Conservation (phyloP, 2,888 invertebrate genomes). For the Esperia sulphurella region DNA sequence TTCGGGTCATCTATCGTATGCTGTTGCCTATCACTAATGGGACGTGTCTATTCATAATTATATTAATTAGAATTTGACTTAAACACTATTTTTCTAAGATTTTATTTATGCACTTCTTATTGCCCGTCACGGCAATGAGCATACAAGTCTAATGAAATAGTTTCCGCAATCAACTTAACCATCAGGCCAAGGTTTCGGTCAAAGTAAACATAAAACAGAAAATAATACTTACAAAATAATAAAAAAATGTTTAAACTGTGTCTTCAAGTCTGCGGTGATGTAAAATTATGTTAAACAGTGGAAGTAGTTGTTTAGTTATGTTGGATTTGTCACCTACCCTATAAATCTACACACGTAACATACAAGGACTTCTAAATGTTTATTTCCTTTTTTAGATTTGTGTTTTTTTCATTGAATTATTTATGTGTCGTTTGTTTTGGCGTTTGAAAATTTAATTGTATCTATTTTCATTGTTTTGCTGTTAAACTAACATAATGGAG, state of each 20-base stretch:
- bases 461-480: too few species aligned
- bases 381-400: too few species aligned
- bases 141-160: not conserved
- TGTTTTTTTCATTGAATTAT: too few species aligned
- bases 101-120: not conserved
- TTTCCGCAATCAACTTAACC: not conserved
- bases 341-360: constrained; percentile 30
- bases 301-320: constrained; percentile 7
- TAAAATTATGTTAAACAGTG: not conserved
- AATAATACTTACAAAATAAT: too few species aligned
- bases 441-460: too few species aligned
- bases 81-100: not conserved
- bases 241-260: not conserved
- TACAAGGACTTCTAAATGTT: too few species aligned
- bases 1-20: too few species aligned
- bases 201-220: not conserved
- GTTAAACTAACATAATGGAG: too few species aligned
- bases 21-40: too few species aligned
- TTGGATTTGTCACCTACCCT: constrained; percentile 46
- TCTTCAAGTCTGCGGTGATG: not conserved
- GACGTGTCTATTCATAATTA: too few species aligned
- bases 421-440: too few species aligned
- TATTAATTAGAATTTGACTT: too few species aligned
- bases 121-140: not conserved
- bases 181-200: not conserved